These are phyloP conservation scores for Chaetogeoica ovagalla DNA, from an alignment of 2,888 invertebrate genomes.

Conservation along the genomic window DNA sequence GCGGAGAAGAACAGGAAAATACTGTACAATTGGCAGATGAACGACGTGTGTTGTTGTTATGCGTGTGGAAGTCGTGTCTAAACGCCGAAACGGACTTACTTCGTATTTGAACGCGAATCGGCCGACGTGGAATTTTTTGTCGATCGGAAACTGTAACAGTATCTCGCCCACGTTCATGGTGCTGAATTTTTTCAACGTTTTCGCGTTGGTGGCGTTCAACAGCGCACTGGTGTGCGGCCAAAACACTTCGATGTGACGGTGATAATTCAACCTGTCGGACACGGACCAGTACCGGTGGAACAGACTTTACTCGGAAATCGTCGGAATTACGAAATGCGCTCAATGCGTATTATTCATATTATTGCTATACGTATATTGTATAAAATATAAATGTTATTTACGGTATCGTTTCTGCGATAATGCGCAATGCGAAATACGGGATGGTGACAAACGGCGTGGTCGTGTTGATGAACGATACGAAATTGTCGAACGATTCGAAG, in stretches of 20 bases:
- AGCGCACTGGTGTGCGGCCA: constrained; percentile 40
- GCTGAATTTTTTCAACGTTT: constrained; percentile 20
- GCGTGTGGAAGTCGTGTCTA: too few species aligned
- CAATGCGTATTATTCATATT: too few species aligned
- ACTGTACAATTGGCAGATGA: too few species aligned
- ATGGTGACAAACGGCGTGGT: constrained; percentile 53
- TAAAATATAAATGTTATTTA: constrained; percentile 30
- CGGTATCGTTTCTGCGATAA: constrained; percentile 43
- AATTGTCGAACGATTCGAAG: constrained; percentile 54
- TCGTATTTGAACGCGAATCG: constrained; percentile 45
- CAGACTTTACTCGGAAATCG: too few species aligned
- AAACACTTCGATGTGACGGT: constrained; percentile 46
- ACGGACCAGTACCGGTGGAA: neutral
- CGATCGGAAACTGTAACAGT: constrained; percentile 32
- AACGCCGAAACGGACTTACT: constrained; percentile 1
- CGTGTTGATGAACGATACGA: constrained; percentile 52
- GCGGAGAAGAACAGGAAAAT: too few species aligned
- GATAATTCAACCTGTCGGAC: constrained; percentile 31
- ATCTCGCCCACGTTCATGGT: constrained; percentile 32
- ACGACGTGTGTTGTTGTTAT: too few species aligned
- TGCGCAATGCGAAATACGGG: constrained; percentile 49
- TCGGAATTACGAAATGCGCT: too few species aligned
- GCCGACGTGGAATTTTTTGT: constrained; percentile 39
- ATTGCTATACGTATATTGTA: too few species aligned
- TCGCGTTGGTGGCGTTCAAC: constrained; percentile 31